Base-by-base conservation (phyloP, 2,888 invertebrate genomes). In the Craniophora ligustri region DNA sequence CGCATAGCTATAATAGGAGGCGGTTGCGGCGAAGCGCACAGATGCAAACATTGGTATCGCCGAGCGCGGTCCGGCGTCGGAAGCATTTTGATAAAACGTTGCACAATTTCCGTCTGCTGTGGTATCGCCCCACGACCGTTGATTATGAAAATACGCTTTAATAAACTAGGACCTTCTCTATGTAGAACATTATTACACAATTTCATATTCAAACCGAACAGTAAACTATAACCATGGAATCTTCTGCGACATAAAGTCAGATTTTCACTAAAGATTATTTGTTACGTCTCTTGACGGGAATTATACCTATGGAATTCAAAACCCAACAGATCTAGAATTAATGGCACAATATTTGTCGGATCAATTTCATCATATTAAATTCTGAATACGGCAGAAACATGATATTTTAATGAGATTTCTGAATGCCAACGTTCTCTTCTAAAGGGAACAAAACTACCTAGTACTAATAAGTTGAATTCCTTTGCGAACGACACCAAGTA, bases 81-180 rank as follows among this genome's bases (percentile, higher is more conserved):
- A 82, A 83, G 71, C 78, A 79, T 85, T 89, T 86, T 86, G 87
- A 89, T 89, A 88, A 84, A 89, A 86, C 85, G 82, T 73, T 81
- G 78, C 84, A 84, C 83, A 86, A 87, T 88, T 88, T 89, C 87
- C 87, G 80, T 70, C 60, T 77, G 76, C 73, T 78, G 75, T 62
- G 72, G 67, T 63, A 62, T 68, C 63, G 44, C 68, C 60, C 60
- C 62, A 61, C 51, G 31, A 60, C 61, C 63, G 69, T 74, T 77
- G 76, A 81, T 83, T 78, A 76, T 73, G 54, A 72, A 73, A 70
- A 65, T 67, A 65, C 61, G 59, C 54, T 62, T 73, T 81, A 79
- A 78, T 78, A 73, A 76, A 76, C 71, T 67, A 66, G 57, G 23
- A 67, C 10, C 69, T 66, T 49, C 6, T 38, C 21, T 32, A 7